Base-by-base conservation (phyloP, 2,888 invertebrate species). In the Chironomus tentans region DNA sequence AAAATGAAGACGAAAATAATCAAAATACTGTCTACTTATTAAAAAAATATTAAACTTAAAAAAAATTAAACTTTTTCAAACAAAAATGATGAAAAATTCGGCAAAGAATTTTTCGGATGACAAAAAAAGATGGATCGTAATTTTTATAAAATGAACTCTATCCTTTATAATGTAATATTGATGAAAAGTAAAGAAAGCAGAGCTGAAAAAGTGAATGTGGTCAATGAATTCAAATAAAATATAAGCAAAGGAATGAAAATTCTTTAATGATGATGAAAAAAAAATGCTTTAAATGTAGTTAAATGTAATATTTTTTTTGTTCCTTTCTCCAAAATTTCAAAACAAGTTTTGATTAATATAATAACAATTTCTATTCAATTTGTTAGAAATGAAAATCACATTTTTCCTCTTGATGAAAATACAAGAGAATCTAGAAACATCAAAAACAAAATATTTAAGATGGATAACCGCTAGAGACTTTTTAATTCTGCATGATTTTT, bases 211-310 rank as follows among this genome's bases (percentile, higher is more conserved):
- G 38, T 38, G 38, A 73, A 73, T 73, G 73, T 73, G 65, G 73
- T 73, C 73, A 73, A 73, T 73, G 73, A 65, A 65, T 65, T 73
- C 73, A 61, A 56, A 56, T 15, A 18, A 18, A 56, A 56, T 7
- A 18, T 56, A 56, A 38, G 38, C 56, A 56, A 56, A 18, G 6
- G n/a, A 22, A 62, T n/a, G 38, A 24, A 24, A 65, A 73, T 50
- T 38, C 38, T 38, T 38, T 10, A 65, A 15, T 12, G 21, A 69
- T 3, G 48, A 50, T 38, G 18, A 73, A 56, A 47, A n/a, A n/a
- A 56, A 7, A 73, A 73, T 73, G 73, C 73, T 73, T 73, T 73
- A 73, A 73, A 73, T 73, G 73, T 73, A 73, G 73, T 73, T 73
- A 65, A 73, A 73, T 73, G 73, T 73, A 73, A 73, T 73, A 7